Conservation (phyloP, 2,113 vertebrate species). For the Uropsilus gracilis region DNA sequence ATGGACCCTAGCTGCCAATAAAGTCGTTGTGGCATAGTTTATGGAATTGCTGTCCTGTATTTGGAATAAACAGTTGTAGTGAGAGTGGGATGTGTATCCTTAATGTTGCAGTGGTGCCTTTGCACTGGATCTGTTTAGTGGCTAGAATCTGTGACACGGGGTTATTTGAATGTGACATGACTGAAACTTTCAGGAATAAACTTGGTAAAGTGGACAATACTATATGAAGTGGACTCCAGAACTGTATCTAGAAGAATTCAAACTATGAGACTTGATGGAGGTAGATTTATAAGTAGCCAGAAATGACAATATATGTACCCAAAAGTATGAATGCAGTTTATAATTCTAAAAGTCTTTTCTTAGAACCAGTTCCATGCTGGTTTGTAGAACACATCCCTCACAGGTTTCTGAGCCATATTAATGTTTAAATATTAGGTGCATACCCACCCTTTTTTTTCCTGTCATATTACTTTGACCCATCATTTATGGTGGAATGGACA, state of each 20-base stretch:
- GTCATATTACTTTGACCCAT: neutral
- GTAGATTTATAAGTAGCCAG: neutral
- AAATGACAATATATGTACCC: neutral
- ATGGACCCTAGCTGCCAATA: neutral
- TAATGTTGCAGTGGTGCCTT: neutral
- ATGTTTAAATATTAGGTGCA: conserved; percentile 36
- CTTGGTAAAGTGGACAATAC: neutral
- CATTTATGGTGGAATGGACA: neutral
- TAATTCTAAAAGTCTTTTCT: neutral
- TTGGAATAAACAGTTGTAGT: neutral
- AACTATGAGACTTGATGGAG: neutral
- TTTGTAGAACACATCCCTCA: neutral
- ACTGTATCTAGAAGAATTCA: conserved; percentile 27
- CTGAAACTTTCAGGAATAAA: neutral
- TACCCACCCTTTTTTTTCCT: neutral
- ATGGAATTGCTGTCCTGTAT: conserved; percentile 4
- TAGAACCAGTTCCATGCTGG: neutral
- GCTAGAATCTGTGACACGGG: neutral
- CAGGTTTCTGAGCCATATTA: neutral
- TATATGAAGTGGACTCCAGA: neutral
- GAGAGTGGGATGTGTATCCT: neutral
- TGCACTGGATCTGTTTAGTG: neutral
- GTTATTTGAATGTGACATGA: conserved; percentile 10
- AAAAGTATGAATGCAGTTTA: neutral
- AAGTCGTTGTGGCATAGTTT: neutral